phyloP scores from a whole-genome alignment of 2,797 vertebrate species.

The Neostethus bicornis region DNA sequence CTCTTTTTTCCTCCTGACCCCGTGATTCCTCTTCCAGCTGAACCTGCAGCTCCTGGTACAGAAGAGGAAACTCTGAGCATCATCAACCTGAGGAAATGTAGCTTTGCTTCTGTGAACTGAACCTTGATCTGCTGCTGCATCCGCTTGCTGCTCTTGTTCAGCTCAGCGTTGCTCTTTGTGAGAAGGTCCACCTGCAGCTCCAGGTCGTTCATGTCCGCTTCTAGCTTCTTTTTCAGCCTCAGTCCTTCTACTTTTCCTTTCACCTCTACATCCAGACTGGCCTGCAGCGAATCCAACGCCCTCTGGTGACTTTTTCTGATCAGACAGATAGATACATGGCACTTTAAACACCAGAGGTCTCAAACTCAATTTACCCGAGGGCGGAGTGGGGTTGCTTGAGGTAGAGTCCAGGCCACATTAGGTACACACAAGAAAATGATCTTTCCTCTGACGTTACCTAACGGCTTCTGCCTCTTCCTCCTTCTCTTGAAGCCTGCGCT shows the following conservation, averaged over 20 bases:
- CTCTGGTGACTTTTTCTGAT: constrained; percentile 83
- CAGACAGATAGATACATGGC: not conserved
- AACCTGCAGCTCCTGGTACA: constrained; percentile 79
- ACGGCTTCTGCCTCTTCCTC: constrained; percentile 82
- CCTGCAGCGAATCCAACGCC: constrained; percentile 81
- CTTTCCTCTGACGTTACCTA: constrained; percentile 75
- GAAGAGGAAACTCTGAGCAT: not conserved
- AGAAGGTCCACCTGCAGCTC: constrained; percentile 82
- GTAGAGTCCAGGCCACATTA: too few species aligned
- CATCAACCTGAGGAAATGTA: too few species aligned
- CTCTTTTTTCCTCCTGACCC: constrained; percentile 71
- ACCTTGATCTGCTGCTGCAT: constrained; percentile 86
- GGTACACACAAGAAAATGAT: too few species aligned
- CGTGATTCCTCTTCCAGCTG: constrained; percentile 83
- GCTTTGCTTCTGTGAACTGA: too few species aligned
- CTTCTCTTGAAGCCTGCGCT: constrained; percentile 83
- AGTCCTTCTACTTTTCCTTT: constrained; percentile 77
- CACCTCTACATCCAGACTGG: constrained; percentile 82
- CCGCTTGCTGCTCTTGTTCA: constrained; percentile 80
- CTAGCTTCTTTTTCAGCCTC: constrained; percentile 85
- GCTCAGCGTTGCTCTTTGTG: constrained; percentile 79
- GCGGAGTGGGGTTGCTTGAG: too few species aligned
- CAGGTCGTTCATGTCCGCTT: constrained; percentile 80
- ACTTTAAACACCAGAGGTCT: too few species aligned
- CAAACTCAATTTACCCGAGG: too few species aligned